Conservation (phyloP, 30 jellyfish, hydroid and myxozoan species). For the Nemopilema nomurai region DNA sequence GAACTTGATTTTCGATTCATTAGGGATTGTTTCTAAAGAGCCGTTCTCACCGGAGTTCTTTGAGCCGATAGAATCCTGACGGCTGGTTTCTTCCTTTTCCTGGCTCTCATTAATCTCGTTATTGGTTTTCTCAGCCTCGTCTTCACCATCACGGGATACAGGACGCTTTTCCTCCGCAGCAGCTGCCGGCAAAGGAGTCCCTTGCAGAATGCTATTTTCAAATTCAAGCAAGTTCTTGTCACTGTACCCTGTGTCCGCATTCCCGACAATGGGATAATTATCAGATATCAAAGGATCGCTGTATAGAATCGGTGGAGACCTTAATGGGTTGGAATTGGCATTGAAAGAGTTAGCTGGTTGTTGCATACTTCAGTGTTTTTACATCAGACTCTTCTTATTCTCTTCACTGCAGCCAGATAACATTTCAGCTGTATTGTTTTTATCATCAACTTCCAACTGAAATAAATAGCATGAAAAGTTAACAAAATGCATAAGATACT, state of each 20-base stretch:
- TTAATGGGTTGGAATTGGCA: slow-evolving; percentile 2
- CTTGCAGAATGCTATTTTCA: neutral
- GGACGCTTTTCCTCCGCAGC: slow-evolving; percentile 1
- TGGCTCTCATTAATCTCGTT: neutral
- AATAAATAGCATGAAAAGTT: no score
- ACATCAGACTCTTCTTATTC: neutral
- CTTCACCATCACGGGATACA: neutral
- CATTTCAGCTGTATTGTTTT: neutral
- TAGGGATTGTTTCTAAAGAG: slow-evolving; percentile 3
- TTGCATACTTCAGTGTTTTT: slow-evolving; percentile 6
- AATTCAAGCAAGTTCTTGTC: neutral
- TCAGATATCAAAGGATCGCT: neutral
- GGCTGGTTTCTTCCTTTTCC: neutral
- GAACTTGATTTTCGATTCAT: slow-evolving; percentile 13
- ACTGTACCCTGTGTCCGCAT: neutral
- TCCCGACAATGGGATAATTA: neutral
- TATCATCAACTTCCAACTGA: no score
- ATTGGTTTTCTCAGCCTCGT: neutral
- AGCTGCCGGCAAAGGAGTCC: neutral
- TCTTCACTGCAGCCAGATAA: neutral
- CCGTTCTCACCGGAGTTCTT: slow-evolving; percentile 24
- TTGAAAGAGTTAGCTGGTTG: neutral
- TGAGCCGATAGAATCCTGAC: slow-evolving; percentile 25
- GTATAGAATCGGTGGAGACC: slow-evolving; percentile 22
- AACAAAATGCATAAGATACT: no score